Conservation (phyloP, 1,140 invertebrate species). For the Colletes latitarsis region DNA sequence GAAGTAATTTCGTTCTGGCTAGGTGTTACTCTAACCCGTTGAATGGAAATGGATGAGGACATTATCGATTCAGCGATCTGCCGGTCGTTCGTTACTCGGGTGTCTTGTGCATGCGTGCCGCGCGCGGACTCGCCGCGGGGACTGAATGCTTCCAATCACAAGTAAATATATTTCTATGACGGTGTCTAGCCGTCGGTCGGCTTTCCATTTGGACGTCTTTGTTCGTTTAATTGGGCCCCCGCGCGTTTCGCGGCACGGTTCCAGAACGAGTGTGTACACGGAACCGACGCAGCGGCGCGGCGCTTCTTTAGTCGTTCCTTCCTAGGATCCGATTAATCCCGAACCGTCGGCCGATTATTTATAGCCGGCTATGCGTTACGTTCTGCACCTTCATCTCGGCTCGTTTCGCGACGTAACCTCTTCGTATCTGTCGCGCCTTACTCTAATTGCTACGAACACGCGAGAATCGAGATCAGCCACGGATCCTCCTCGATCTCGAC, state of each 20-base stretch:
- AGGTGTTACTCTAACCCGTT: constrained; percentile 9
- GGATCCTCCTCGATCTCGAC: too few relatives aligned
- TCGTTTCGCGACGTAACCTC: constrained; percentile 10
- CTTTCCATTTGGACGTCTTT: constrained; percentile 10
- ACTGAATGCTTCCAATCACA: constrained; percentile 40
- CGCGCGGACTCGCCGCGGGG: not conserved
- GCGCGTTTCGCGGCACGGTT: not conserved
- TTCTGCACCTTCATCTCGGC: constrained; percentile 38
- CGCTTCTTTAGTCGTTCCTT: constrained; percentile 19
- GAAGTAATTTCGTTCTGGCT: constrained; percentile 21
- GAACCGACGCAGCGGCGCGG: too few relatives aligned
- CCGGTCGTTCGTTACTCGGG: constrained; percentile 25
- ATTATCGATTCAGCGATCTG: constrained; percentile 43
- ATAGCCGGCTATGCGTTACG: constrained; percentile 38
- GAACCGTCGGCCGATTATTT: constrained; percentile 54
- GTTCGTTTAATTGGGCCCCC: constrained; percentile 40
- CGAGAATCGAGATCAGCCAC: not conserved
- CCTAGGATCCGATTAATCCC: constrained; percentile 55
- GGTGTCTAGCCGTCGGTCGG: constrained; percentile 6
- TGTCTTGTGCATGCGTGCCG: constrained; percentile 13
- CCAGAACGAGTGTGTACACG: not conserved
- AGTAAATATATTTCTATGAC: constrained; percentile 45
- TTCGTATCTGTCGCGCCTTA: constrained; percentile 44
- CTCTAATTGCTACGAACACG: constrained; percentile 46
- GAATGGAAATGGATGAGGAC: constrained; percentile 22